Conservation (phyloP, 2,888 invertebrate species). For the Plagodis dolabraria region DNA sequence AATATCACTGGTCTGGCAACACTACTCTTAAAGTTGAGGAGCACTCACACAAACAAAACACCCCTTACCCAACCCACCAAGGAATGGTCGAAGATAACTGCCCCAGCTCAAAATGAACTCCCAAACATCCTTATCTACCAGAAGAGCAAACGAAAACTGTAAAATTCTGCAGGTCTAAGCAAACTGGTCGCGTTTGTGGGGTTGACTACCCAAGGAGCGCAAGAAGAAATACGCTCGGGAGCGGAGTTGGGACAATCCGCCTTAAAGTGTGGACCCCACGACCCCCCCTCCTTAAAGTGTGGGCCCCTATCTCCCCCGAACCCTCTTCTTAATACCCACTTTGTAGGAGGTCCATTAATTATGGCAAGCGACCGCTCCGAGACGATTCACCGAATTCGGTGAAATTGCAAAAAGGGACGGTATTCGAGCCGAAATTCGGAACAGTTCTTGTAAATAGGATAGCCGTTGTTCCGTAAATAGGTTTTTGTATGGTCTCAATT, state of each 20-base stretch:
- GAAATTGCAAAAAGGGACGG: slow-evolving; percentile 44
- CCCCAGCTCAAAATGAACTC: slow-evolving; percentile 43
- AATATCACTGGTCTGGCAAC: slow-evolving; percentile 9
- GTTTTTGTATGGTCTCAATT: slow-evolving; percentile 28
- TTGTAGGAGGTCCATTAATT: slow-evolving; percentile 78
- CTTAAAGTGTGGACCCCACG: slow-evolving; percentile 74
- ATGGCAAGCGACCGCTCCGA: slow-evolving; percentile 61
- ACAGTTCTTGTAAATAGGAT: slow-evolving; percentile 35
- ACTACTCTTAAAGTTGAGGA: slow-evolving; percentile 45
- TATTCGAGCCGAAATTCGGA: slow-evolving; percentile 31
- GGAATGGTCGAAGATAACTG: slow-evolving; percentile 57
- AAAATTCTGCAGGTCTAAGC: slow-evolving; percentile 62
- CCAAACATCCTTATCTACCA: slow-evolving; percentile 36
- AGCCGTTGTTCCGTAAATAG: slow-evolving; percentile 37
- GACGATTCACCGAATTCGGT: slow-evolving; percentile 47
- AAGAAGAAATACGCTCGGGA: slow-evolving; percentile 72
- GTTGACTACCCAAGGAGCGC: slow-evolving; percentile 69
- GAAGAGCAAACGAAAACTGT: slow-evolving; percentile 37
- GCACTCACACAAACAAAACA: slow-evolving; percentile 62
- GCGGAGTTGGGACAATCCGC: slow-evolving; percentile 40
- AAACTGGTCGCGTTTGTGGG: slow-evolving; percentile 53
- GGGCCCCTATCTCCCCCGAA: neutral
- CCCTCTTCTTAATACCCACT: slow-evolving; percentile 78
- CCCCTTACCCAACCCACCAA: slow-evolving; percentile 54
- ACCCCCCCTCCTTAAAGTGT: slow-evolving; percentile 46